A percentile compares a stretch with the other conserved stretches of the same genome.
Conservation (phyloP, 2,888 invertebrate species). For the Hirtodrosophila duncani region DNA sequence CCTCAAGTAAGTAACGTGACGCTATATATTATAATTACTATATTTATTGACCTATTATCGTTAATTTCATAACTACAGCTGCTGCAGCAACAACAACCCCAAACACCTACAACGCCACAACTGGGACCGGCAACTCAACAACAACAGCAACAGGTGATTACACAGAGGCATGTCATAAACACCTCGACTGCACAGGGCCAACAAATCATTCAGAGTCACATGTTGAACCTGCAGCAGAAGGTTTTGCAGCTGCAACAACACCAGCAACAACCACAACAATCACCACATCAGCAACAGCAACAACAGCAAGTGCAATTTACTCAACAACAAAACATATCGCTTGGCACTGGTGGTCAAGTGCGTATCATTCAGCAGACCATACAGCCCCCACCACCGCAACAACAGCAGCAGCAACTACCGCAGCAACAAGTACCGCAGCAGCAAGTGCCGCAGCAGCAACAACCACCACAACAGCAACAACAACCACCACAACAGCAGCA, state of each 20-base stretch:
- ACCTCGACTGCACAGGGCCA: slow-evolving; percentile 78
- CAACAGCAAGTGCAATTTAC: slow-evolving; percentile 67
- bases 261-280: slow-evolving; percentile 19
- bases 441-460: slow-evolving; percentile 25
- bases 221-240: slow-evolving; percentile 75
- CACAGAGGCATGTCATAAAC: slow-evolving; percentile 77
- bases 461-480: slow-evolving; percentile 49
- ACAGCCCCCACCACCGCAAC: slow-evolving; percentile 53
- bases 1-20: slow-evolving; percentile 30
- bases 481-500: slow-evolving; percentile 48
- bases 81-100: slow-evolving; percentile 32
- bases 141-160: slow-evolving; percentile 71
- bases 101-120: slow-evolving; percentile 42
- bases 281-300: slow-evolving; percentile 50
- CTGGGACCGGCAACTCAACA: slow-evolving; percentile 28
- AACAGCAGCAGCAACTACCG: slow-evolving; percentile 41
- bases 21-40: no score
- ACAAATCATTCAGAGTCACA: slow-evolving; percentile 78
- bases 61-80: slow-evolving; percentile 6
- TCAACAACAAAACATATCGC: slow-evolving; percentile 58
- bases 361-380: slow-evolving; percentile 64
- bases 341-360: slow-evolving; percentile 52
- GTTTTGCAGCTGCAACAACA: slow-evolving; percentile 36
- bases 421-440: slow-evolving; percentile 47
- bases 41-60: background rate